Evolutionary conservation across 1,140 invertebrate species (phyloP), one percentile per base, ranked within the genome.

Genomic region (Lamellibrachia luymesi): DNA sequence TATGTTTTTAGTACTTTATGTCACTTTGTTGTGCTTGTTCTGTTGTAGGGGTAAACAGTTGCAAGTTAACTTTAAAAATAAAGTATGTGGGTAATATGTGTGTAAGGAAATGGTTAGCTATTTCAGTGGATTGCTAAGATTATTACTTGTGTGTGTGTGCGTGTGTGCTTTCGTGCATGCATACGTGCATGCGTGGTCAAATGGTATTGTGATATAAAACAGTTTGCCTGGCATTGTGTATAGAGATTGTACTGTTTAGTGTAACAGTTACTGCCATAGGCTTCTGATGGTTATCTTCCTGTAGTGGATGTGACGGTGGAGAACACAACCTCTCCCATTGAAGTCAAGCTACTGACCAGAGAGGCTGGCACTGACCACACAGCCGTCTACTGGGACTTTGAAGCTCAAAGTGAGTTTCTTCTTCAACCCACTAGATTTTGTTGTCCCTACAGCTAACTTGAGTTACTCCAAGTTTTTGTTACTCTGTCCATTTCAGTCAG

Each of bases 351-450:
- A 90, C 96, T 97, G 92, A 97, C 97, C 0, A 96, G 96, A 93
- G 95, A 96, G 1, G 96, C 96, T 94, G 96, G 90, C 94, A 95
- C 80, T 94, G 96, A 95, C 95, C 97, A 95, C 95, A 97, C 95
- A 94, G 97, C 97, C 6, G 98, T 97, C 2, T 97, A 97, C 96
- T 98, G 98, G 97, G 97, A 98, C 95, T 95, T 97, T 5, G 96
- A 96, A 8, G 95, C 97, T 91, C 97, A 97, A 94, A 96, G 97
- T 94, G 93, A 94, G 95, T 93, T 51, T 91, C 50, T 8, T 56
- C 64, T 38, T 38, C 38, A 38, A 38, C 38, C 38, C 38, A 38
- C 38, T 38, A 38, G 1, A n/a, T n/a, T n/a, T 38, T 38, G 38
- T 38, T 38, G 38, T 38, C 38, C 38, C 38, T 38, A 38, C 38